A percentile compares a stretch with the other conserved stretches of the same genome.
These are phyloP conservation scores for Macrobrachium rosenbergii DNA, from an alignment of 1,140 invertebrate genomes.

Conservation along the genomic window DNA sequence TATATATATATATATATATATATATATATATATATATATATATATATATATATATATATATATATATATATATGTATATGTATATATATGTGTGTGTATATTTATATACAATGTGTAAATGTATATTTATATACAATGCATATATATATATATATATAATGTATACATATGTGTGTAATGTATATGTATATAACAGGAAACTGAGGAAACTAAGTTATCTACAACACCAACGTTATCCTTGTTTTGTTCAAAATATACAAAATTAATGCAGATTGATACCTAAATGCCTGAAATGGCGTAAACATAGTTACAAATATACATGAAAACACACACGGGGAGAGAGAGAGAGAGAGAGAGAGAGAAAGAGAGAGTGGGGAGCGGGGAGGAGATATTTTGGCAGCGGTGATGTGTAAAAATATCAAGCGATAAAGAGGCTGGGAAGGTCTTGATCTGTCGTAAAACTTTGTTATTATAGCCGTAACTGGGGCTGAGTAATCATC, in stretches of 20 bases:
- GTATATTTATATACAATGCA: slow-evolving; percentile 8
- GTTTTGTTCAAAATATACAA: too few relatives aligned
- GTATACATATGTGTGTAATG: slow-evolving; percentile 5
- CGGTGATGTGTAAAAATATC: not conserved
- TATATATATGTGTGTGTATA: not conserved
- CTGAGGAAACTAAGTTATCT: too few relatives aligned
- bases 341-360: not conserved
- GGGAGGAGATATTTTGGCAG: not conserved
- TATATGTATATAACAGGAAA: slow-evolving; percentile 3
- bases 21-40: slow-evolving; percentile 24
- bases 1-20: slow-evolving; percentile 19
- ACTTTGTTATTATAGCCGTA: too few relatives aligned
- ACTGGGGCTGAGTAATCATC: too few relatives aligned
- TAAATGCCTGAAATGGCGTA: too few relatives aligned
- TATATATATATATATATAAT: slow-evolving; percentile 18
- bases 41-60: slow-evolving; percentile 21
- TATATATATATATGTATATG: not conserved
- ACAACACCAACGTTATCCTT: too few relatives aligned
- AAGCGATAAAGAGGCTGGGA: too few relatives aligned
- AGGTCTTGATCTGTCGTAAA: too few relatives aligned
- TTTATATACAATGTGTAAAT: slow-evolving; percentile 1
- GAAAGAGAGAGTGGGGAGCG: too few relatives aligned
- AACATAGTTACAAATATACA: too few relatives aligned
- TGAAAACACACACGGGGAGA: not conserved
- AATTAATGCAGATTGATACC: too few relatives aligned